phyloP scores from a whole-genome alignment of 1,140 invertebrate genomes.

The Periplaneta americana region DNA sequence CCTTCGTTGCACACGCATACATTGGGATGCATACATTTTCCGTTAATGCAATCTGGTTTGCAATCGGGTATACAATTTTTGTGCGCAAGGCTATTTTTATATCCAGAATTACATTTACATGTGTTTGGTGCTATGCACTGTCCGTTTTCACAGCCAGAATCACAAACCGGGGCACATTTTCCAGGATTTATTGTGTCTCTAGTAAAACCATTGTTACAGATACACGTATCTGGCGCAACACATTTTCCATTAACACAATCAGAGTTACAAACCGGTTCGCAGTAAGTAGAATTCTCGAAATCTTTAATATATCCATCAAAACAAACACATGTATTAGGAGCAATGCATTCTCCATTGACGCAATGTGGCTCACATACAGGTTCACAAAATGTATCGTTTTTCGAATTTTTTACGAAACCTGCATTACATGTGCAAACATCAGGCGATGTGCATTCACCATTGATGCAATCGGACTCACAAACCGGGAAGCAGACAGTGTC shows the following conservation, averaged over 20 bases:
- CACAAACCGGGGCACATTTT: background rate
- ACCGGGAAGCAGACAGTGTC: conserved; percentile 32
- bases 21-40: too few relatives aligned
- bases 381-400: background rate
- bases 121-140: background rate
- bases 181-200: background rate
- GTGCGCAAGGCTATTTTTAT: too few relatives aligned
- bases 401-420: conserved; percentile 28
- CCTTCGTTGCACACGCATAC: too few relatives aligned
- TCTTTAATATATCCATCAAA: background rate
- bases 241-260: background rate
- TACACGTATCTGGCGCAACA: background rate
- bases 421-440: conserved; percentile 36
- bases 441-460: conserved; percentile 39
- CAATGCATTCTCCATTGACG: background rate
- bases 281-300: background rate
- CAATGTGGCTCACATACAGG: conserved; percentile 1
- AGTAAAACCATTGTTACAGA: conserved; percentile 1
- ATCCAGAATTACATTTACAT: too few relatives aligned
- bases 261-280: background rate
- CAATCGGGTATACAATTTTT: too few relatives aligned
- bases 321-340: background rate
- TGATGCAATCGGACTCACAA: conserved; percentile 31
- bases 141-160: background rate
- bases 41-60: too few relatives aligned